A percentile compares a stretch with the other conserved stretches of the same genome.
Conservation (phyloP, 2,797 vertebrate species). For the Thalassophryne amazonica region DNA sequence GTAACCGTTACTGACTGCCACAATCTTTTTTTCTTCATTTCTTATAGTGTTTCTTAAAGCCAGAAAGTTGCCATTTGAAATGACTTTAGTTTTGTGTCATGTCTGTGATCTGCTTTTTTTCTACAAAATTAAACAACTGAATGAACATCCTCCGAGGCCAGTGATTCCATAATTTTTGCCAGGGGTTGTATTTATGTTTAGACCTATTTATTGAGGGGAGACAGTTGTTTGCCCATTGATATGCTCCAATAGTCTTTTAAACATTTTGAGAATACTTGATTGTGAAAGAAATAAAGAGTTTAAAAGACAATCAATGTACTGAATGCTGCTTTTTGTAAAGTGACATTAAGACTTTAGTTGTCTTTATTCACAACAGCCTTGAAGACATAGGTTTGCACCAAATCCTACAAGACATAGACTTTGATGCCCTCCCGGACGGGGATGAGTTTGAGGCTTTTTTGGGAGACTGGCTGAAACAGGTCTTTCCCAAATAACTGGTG, state of each 20-base stretch:
- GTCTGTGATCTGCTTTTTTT: too few relatives aligned
- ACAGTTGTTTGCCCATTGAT: constrained; percentile 80
- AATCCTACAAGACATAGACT: constrained; percentile 91
- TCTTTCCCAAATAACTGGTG: constrained; percentile 81
- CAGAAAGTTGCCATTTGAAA: too few relatives aligned
- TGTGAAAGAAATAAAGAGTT: constrained; percentile 86
- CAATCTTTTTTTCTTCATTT: too few relatives aligned
- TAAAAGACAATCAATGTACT: constrained; percentile 89
- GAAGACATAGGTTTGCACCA: constrained; percentile 91
- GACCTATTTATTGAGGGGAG: constrained; percentile 79
- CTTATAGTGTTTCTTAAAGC: too few relatives aligned
- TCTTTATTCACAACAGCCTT: constrained; percentile 95
- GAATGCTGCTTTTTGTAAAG: constrained; percentile 93
- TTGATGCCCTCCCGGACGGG: constrained; percentile 88
- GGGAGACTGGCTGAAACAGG: constrained; percentile 85
- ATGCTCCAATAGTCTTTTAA: constrained; percentile 90
- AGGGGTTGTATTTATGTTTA: too few relatives aligned
- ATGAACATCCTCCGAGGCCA: too few relatives aligned
- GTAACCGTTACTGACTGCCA: too few relatives aligned
- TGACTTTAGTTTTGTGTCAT: too few relatives aligned
- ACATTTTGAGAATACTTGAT: constrained; percentile 63
- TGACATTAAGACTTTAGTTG: constrained; percentile 95
- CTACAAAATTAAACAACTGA: too few relatives aligned
- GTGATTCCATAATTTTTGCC: too few relatives aligned
- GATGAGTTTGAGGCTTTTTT: constrained; percentile 85